Conservation (phyloP, 2,888 invertebrate genomes). For the Lobophora halterata region DNA sequence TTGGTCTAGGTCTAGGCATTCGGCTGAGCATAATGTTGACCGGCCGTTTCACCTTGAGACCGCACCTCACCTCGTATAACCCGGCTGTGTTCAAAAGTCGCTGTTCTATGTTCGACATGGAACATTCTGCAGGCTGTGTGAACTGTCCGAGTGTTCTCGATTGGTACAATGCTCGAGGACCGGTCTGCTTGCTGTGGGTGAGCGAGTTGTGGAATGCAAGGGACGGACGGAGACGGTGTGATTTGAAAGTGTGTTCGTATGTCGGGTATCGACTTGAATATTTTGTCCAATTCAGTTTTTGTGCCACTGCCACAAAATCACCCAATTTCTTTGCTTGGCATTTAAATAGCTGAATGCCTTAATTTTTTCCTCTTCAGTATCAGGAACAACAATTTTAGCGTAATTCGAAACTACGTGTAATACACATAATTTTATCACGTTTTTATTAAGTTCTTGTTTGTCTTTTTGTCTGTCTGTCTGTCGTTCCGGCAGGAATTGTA, state of each 20-base stretch:
- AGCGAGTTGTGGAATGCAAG: constrained; percentile 77
- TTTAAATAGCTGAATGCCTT: constrained; percentile 30
- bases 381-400: constrained; percentile 49
- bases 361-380: constrained; percentile 44
- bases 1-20: constrained; percentile 76
- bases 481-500: no score
- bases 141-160: constrained; percentile 58
- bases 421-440: constrained; percentile 49
- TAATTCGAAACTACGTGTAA: constrained; percentile 59
- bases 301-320: constrained; percentile 28
- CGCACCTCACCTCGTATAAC: constrained; percentile 67
- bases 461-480: no score
- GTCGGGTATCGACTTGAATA: constrained; percentile 54
- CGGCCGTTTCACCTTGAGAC: constrained; percentile 76
- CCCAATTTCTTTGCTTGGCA: constrained; percentile 25
- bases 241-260: constrained; percentile 72
- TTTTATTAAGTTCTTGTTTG: no score
- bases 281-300: constrained; percentile 40
- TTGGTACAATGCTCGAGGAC: constrained; percentile 74
- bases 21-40: constrained; percentile 69
- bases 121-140: constrained; percentile 45
- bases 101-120: constrained; percentile 41
- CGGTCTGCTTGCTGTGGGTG: constrained; percentile 77
- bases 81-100: constrained; percentile 47
- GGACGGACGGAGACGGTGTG: constrained; percentile 65